Conservation (phyloP, 2,888 invertebrate genomes). For the Amphipoea oculea region DNA sequence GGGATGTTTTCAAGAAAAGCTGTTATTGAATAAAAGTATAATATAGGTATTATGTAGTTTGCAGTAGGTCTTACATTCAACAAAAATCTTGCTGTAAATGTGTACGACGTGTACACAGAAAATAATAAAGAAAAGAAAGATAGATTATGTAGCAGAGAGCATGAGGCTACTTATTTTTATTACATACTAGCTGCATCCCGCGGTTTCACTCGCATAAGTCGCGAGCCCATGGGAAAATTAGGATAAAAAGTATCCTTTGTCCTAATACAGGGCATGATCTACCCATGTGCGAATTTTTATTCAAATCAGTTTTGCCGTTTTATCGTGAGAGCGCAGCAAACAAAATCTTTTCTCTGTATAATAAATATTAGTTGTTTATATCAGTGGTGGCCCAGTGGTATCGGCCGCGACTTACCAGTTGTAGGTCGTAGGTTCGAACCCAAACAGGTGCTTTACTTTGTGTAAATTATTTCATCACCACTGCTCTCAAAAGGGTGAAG, state of each 20-base stretch:
- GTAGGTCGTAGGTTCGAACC: too few species aligned
- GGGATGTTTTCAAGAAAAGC: constrained; percentile 30
- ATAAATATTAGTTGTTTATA: too few species aligned
- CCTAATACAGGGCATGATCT: too few species aligned
- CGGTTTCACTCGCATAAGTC: background rate
- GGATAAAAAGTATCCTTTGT: background rate
- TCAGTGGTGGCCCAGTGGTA: too few species aligned
- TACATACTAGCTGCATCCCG: background rate
- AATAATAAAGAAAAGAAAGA: background rate
- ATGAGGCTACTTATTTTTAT: background rate
- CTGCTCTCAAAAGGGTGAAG: too few species aligned
- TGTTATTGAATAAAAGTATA: constrained; percentile 40
- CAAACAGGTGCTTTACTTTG: too few species aligned
- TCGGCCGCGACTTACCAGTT: too few species aligned
- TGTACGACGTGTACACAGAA: background rate
- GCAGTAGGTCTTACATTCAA: background rate
- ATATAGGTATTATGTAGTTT: constrained; percentile 18
- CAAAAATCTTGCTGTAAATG: background rate
- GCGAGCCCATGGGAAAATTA: background rate
- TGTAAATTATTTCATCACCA: too few species aligned
- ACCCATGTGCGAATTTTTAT: too few species aligned
- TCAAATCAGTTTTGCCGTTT: too few species aligned
- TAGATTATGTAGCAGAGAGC: background rate
- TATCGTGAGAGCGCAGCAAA: too few species aligned
- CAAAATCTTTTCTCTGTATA: too few species aligned